phyloP scores from a whole-genome alignment of 1,140 invertebrate species.

The Pygmarrhopalites habei region DNA sequence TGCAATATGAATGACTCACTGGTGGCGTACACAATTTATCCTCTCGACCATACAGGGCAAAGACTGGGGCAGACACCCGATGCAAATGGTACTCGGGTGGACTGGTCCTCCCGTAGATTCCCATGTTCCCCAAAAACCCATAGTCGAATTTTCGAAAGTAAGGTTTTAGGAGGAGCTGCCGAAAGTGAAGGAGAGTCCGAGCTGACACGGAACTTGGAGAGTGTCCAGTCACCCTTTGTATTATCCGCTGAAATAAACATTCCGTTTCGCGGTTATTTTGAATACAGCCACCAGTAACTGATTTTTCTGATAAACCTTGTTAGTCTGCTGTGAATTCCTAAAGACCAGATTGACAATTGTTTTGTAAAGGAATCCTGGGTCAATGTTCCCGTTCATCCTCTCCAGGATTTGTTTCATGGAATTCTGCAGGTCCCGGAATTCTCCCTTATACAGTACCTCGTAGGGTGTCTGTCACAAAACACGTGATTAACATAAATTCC shows the following conservation, averaged over 20 bases:
- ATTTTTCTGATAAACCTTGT: background rate
- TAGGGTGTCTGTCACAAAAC: no score
- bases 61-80: conserved; percentile 55
- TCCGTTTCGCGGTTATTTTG: conserved; percentile 6
- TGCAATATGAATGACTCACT: no score
- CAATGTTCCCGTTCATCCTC: no score
- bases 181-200: conserved; percentile 14
- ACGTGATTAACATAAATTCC: no score
- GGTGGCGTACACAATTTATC: background rate
- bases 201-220: conserved; percentile 7
- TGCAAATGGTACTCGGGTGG: conserved; percentile 62
- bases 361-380: background rate
- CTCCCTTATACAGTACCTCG: no score
- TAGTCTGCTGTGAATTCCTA: background rate
- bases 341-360: background rate
- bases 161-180: conserved; percentile 25
- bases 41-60: conserved; percentile 50
- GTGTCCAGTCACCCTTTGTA: no score
- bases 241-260: no score
- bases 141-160: conserved; percentile 61
- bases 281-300: background rate
- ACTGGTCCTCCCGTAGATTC: conserved; percentile 49
- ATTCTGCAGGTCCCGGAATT: no score
- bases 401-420: no score
- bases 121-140: conserved; percentile 53